Conservation (phyloP, 2,797 vertebrate genomes). For the Urophycis tenuis region DNA sequence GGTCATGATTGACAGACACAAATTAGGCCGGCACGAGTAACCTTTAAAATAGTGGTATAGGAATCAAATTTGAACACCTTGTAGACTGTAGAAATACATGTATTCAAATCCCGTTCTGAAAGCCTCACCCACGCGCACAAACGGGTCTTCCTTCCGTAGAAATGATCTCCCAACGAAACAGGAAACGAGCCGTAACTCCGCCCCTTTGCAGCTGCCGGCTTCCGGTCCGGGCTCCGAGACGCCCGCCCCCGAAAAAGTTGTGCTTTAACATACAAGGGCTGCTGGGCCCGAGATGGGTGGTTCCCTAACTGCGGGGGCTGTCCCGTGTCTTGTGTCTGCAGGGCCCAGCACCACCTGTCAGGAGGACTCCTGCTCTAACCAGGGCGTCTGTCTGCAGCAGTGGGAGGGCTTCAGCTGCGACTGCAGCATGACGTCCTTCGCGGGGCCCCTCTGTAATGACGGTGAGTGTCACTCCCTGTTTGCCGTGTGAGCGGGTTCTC, state of each 20-base stretch:
- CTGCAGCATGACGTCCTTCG: conserved; percentile 98
- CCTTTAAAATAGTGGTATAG: too few relatives aligned
- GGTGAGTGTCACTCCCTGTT: conserved; percentile 74
- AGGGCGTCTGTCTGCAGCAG: conserved; percentile 96
- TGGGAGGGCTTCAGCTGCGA: conserved; percentile 99
- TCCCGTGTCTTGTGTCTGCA: conserved; percentile 52
- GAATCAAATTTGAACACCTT: too few relatives aligned
- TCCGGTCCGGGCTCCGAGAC: too few relatives aligned
- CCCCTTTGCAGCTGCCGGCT: too few relatives aligned
- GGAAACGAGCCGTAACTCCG: too few relatives aligned
- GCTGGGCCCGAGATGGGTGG: conserved; percentile 28
- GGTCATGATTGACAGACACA: neutral
- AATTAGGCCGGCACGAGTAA: neutral
- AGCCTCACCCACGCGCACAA: neutral
- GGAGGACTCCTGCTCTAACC: conserved; percentile 97
- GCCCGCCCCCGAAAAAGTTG: too few relatives aligned
- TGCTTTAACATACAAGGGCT: neutral
- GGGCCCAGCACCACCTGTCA: conserved; percentile 98
- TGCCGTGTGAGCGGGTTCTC: too few relatives aligned
- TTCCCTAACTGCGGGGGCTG: conserved; percentile 10
- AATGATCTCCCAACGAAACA: neutral
- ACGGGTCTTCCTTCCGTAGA: neutral
- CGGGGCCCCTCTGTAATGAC: conserved; percentile 92
- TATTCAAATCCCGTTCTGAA: neutral
- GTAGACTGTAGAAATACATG: too few relatives aligned